These are phyloP conservation scores for Rana temporaria DNA, from an alignment of 2,113 vertebrate species.

Conservation along the genomic window DNA sequence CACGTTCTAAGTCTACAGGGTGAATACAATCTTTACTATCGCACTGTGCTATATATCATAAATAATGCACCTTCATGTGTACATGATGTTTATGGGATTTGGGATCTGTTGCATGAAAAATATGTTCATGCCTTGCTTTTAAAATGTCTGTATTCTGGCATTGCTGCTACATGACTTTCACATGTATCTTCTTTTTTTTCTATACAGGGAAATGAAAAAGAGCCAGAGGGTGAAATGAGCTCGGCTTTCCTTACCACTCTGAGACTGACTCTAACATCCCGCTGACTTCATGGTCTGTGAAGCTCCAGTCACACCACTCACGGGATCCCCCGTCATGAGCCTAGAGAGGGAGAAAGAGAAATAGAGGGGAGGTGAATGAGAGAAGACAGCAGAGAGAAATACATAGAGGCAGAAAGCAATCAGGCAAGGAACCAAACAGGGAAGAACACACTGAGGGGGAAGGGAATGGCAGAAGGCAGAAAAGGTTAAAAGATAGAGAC, in stretches of 20 bases:
- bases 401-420: constrained; percentile 31
- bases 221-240: constrained; percentile 47
- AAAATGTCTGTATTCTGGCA: not conserved
- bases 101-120: not conserved
- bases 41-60: not conserved
- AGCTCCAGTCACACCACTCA: constrained; percentile 48
- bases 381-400: constrained; percentile 9
- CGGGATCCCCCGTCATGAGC: constrained; percentile 40
- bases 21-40: not conserved
- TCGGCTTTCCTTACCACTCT: constrained; percentile 50
- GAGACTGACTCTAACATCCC: constrained; percentile 54
- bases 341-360: constrained; percentile 20
- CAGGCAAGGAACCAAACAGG: constrained; percentile 24
- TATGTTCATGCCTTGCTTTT: not conserved
- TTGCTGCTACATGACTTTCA: not conserved
- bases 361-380: constrained; percentile 17
- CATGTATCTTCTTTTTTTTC: constrained; percentile 24
- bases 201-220: constrained; percentile 31
- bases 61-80: not conserved
- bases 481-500: too few relatives aligned
- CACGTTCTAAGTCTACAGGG: too few relatives aligned
- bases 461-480: too few relatives aligned
- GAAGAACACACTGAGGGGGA: not conserved
- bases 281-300: constrained; percentile 55
- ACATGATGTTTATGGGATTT: not conserved